These are phyloP conservation scores for Leucozona laternaria DNA, from an alignment of 2,888 invertebrate species.

Conservation along the genomic window DNA sequence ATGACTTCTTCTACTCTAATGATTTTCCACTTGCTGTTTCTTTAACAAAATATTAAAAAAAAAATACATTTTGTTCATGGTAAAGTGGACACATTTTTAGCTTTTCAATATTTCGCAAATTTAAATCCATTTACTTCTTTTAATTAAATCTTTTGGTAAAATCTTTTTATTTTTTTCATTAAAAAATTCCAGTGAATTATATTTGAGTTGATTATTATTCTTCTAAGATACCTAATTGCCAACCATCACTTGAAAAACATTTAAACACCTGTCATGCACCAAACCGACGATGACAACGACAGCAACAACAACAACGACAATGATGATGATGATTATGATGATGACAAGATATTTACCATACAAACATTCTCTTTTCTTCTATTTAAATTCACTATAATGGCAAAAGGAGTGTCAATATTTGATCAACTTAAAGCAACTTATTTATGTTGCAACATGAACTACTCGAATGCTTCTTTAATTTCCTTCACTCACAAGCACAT, in stretches of 20 bases:
- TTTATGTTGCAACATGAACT: constrained; percentile 73
- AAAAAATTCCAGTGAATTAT: background rate
- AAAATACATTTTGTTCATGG: too few species aligned
- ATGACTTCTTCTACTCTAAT: background rate
- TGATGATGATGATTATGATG: constrained; percentile 5
- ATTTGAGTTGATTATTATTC: background rate
- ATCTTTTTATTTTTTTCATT: background rate
- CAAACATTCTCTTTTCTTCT: constrained; percentile 25
- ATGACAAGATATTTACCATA: constrained; percentile 27
- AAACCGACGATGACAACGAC: constrained; percentile 17
- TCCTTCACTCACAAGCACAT: constrained; percentile 10
- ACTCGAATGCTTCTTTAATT: constrained; percentile 51
- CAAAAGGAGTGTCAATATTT: constrained; percentile 72
- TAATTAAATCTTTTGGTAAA: background rate
- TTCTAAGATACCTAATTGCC: constrained; percentile 31
- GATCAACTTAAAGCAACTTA: constrained; percentile 74
- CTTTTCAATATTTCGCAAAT: too few species aligned
- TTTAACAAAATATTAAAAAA: too few species aligned
- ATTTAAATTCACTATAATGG: constrained; percentile 47
- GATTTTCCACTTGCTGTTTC: background rate
- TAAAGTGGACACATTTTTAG: too few species aligned
- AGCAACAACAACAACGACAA: background rate
- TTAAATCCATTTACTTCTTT: background rate
- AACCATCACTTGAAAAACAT: constrained; percentile 64
- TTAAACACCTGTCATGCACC: constrained; percentile 67